Conservation (phyloP, 2,113 vertebrate genomes). For the Triplophysa siluroides region DNA sequence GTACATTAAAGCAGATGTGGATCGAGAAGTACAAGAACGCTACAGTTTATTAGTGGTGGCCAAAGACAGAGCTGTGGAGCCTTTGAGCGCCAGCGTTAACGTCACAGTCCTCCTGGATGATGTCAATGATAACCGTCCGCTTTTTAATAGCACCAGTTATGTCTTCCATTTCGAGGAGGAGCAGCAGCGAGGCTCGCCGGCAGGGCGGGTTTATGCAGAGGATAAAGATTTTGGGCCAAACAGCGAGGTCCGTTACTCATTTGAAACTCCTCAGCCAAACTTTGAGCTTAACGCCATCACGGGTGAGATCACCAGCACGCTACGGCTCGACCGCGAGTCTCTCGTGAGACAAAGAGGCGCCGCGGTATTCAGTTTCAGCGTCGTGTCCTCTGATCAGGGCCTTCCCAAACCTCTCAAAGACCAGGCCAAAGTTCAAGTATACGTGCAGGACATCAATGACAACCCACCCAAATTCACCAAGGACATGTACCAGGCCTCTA, state of each 20-base stretch:
- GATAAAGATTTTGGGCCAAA: conserved; percentile 93
- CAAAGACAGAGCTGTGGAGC: conserved; percentile 89
- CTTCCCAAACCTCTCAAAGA: conserved; percentile 93
- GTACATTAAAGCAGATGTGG: conserved; percentile 93
- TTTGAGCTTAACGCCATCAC: conserved; percentile 90
- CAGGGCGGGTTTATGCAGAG: conserved; percentile 86
- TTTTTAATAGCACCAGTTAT: conserved; percentile 97
- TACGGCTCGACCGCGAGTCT: conserved; percentile 88
- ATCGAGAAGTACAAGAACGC: conserved; percentile 90
- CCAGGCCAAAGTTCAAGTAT: conserved; percentile 94
- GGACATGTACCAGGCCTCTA: conserved; percentile 93
- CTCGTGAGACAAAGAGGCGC: conserved; percentile 90
- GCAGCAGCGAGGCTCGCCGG: conserved; percentile 82
- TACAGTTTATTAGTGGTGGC: conserved; percentile 87
- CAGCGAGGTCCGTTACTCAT: conserved; percentile 89
- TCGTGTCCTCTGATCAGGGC: conserved; percentile 90
- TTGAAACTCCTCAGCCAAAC: conserved; percentile 87
- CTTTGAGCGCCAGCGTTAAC: conserved; percentile 87
- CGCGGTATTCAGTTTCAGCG: conserved; percentile 86
- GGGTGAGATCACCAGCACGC: conserved; percentile 86
- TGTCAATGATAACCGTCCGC: conserved; percentile 93
- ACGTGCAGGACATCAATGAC: conserved; percentile 94
- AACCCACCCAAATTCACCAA: conserved; percentile 93
- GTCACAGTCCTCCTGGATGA: conserved; percentile 91
- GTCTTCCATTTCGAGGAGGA: conserved; percentile 95